Base-by-base conservation (phyloP, 2,888 invertebrate species). In the Harpalus rufipes region DNA sequence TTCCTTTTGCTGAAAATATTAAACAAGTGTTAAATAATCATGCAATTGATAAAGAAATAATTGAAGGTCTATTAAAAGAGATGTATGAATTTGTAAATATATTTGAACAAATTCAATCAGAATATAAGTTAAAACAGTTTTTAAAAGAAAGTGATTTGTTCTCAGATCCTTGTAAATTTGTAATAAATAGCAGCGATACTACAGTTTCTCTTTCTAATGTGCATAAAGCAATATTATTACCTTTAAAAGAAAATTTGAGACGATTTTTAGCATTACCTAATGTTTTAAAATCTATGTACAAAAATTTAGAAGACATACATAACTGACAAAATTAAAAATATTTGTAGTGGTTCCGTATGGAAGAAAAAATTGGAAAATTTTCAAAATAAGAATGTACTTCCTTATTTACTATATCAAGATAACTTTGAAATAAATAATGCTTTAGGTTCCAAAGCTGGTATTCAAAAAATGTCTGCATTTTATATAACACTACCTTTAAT, bases 191-290 rank as follows among this genome's bases (percentile, higher is more conserved):
- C 5, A 59, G 61, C 10, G 5, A 5, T 7, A 59, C 4, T 59
- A 59, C 10, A 7, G 18, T 6, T 10, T 59, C 61, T 7, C 10
- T 59, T 6, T 59, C 61, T 7, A 7, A 7, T 59, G 10, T 10
- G 5, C 61, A 59, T 59, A 59, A 59, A 59, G 61, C 6, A 5
- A 18, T 59, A 16, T 59, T 59, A 59, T 7, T 59, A 10, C 61
- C 14, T 59, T 6, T 59, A 59, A 18, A 59, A 59, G 61, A 59
- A 59, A 59, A 59, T 59, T 7, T 59, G 10, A 59, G 18, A 18
- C 4, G 18, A 59, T 59, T 16, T 59, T 59, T 59, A 16, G 61
- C 4, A 59, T 16, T 59, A 59, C 61, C 61, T 6, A 10, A 18
- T 7, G 10, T 59, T 59, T 18, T 59, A 6, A 59, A 59, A 4